Evolutionary conservation across 2,113 vertebrate species (phyloP), one percentile per base, ranked within the genome.

Genomic region (Lepus americanus): DNA sequence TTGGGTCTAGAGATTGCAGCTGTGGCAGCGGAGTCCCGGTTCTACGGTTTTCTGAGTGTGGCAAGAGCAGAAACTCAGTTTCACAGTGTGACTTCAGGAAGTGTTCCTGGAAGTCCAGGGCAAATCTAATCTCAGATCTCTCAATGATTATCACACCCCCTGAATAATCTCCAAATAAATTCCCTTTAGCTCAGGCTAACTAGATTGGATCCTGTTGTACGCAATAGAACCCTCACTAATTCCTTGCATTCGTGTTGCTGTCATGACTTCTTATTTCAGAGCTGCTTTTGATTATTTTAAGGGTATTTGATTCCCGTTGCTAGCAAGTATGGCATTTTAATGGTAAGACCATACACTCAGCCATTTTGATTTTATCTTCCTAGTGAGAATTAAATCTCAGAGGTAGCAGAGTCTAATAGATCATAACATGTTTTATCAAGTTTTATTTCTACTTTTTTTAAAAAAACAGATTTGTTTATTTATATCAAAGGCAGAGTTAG

Each of bases 331-430:
- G 78, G 31, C 70, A 51, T 27, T n/a, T 31, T 44, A 8, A 39
- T 70, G 33, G 44, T 87, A 55, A 25, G 33, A 77, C 44, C 55
- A 70, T 31, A 20, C 22, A 69, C 29, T 36, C 13, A 81, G 63
- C n/a, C 23, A 87, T 82, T 87, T 64, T 39, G 17, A 51, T 73
- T 93, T 73, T 25, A 39, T 85, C 31, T 84, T 89, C 23, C n/a
- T 70, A 36, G 86, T 81, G 51, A 90, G 53, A 55, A 72, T 86
- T 80, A 64, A 51, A 49, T 84, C n/a, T 92, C 17, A 64, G 61
- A 49, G 51, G 44, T 51, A 85, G 55, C 13, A 79, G 84, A 61
- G 13, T 79, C 67, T 55, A 89, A 17, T n/a, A 84, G 44, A 44
- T 44, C 44, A 44, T 44, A 44, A 9, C 19, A 86, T 80, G 10